Base-by-base conservation (phyloP, 2,888 invertebrate species). In the Odontocolon sp. region DNA sequence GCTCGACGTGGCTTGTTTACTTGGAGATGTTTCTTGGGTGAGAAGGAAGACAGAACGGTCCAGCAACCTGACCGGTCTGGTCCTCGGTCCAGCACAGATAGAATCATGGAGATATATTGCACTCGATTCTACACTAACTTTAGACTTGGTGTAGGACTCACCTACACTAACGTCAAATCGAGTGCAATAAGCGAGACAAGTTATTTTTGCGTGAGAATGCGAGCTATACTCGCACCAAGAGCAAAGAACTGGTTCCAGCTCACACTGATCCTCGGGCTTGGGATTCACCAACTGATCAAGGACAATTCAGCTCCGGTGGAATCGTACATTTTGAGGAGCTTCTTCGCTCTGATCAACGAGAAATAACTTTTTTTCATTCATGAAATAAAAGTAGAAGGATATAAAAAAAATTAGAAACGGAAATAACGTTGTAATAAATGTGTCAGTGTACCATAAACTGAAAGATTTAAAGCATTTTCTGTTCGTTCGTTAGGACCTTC, bases 281-380 rank as follows among this genome's bases (percentile, higher is more conserved):
- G 36, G 38, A 26, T 64, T 75, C 28, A 52, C 50, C 69, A 69
- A 69, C 50, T 69, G 64, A 69, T 75, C 75, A 75, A 75, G 69
- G 75, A 64, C 75, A 69, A 66, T 59, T 63, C 59, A 61, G 28
- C 45, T 45, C 8, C 21, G 54, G 38, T n/a, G 40, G 14, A 50
- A 50, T 38, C 50, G 14, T 61, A 33, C 63, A 18, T 64, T 26
- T 68, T 23, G 36, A 36, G 42, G 40, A 47, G 47, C 63, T 23
- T 64, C 64, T 50, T 59, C 63, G 40, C 9, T 8, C 31, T 23
- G 31, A 47, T 33, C 38, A 50, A 31, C 54, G 26, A 42, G 18
- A 33, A 71, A 45, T n/a, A n/a, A n/a, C n/a, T n/a, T n/a, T n/a
- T n/a, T n/a, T n/a, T n/a, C n/a, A n/a, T n/a, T n/a, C n/a, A n/a